Evolutionary conservation across 2,888 invertebrate genomes (phyloP), one percentile per base, ranked within the genome.

Genomic region (Nymphalis polychloros): DNA sequence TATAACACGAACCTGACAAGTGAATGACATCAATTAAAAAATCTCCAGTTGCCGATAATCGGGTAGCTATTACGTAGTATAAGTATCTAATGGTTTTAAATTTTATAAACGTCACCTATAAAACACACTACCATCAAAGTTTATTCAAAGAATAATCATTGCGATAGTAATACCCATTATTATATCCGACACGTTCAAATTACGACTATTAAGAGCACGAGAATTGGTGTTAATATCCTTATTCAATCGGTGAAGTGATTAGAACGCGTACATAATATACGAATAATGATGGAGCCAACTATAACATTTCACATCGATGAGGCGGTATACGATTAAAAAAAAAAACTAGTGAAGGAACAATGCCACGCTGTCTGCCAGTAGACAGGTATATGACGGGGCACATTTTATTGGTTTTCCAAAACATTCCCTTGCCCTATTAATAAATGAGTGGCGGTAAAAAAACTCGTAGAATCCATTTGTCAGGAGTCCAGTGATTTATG

Each of bases 351-450:
- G 73, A 83, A 81, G 83, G 85, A 87, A 92, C 91, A 92, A 92
- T 84, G 91, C 87, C 92, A 89, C 87, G 92, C 92, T 86, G 92
- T 92, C 92, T 92, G 87, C 81, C 82, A 75, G 81, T 81, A 79
- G 92, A 91, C 92, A 92, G 92, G 92, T 92, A 92, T 92, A 91
- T 92, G 92, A 92, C 92, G 86, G 87, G 90, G 92, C 92, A 85
- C 89, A 91, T 92, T 92, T 92, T 92, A 92, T 92, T 90, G 90
- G 92, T 92, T 92, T 92, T 90, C 90, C 90, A 90, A 90, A 92
- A 90, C 90, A 91, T 92, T 90, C 92, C 82, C 86, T 85, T 70
- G 88, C 82, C 87, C 90, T 91, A 92, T 92, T 92, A 92, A 92
- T 92, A 92, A 92, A 92, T 92, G 92, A 92, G 92, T 86, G 85